These are phyloP conservation scores for Drosophila rellima DNA, from an alignment of 2,888 invertebrate genomes.

Conservation along the genomic window DNA sequence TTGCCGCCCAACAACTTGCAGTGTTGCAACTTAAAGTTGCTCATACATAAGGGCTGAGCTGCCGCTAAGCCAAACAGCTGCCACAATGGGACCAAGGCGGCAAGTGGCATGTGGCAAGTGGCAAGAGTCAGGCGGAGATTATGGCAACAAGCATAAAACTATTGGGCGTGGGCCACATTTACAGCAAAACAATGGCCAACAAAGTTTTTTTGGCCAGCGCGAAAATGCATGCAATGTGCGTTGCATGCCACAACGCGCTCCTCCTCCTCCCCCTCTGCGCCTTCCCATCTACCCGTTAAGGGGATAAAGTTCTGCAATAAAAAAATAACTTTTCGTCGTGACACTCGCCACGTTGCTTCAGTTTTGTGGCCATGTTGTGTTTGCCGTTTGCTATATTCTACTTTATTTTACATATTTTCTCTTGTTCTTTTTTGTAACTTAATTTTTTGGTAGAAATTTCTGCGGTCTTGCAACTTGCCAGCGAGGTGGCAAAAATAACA, in stretches of 20 bases:
- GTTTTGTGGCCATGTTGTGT: slow-evolving; percentile 49
- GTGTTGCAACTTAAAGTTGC: slow-evolving; percentile 51
- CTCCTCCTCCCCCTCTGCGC: too few relatives aligned
- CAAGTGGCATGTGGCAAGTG: slow-evolving; percentile 40
- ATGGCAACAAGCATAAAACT: slow-evolving; percentile 40
- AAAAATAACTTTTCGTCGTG: slow-evolving; percentile 64
- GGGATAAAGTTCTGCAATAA: slow-evolving; percentile 73
- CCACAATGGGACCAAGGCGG: slow-evolving; percentile 32
- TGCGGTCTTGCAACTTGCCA: slow-evolving; percentile 53
- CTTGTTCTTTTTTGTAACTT: slow-evolving; percentile 40
- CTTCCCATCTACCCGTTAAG: slow-evolving; percentile 21
- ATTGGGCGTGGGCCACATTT: slow-evolving; percentile 68
- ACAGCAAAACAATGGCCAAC: slow-evolving; percentile 74
- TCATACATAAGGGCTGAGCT: slow-evolving; percentile 32
- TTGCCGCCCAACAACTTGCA: slow-evolving; percentile 55
- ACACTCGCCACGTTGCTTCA: slow-evolving; percentile 67
- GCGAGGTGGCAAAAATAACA: slow-evolving; percentile 66
- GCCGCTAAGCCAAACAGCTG: slow-evolving; percentile 59
- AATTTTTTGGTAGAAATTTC: slow-evolving; percentile 64
- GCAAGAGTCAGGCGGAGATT: slow-evolving; percentile 44
- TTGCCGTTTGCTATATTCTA: slow-evolving; percentile 4
- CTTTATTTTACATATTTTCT: slow-evolving; percentile 34
- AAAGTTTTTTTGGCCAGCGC: slow-evolving; percentile 49
- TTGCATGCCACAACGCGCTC: slow-evolving; percentile 30
- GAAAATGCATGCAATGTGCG: slow-evolving; percentile 66